phyloP scores from a whole-genome alignment of 2,797 vertebrate genomes.

The Eurystomus glaucurus region DNA sequence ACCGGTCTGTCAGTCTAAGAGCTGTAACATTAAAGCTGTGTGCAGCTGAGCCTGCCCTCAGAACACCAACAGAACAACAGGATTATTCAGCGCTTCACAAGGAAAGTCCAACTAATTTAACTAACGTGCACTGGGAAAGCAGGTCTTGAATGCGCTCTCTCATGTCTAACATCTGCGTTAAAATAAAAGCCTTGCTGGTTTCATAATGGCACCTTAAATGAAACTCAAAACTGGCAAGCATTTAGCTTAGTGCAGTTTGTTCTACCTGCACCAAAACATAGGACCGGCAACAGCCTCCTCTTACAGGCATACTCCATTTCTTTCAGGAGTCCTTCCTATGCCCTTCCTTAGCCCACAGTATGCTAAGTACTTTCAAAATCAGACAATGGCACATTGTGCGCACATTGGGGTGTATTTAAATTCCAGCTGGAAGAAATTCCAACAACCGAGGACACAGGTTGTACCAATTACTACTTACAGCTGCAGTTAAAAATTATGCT shows the following conservation, averaged over 20 bases:
- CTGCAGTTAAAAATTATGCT: constrained; percentile 46
- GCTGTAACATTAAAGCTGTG: neutral
- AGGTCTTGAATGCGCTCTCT: constrained; percentile 38
- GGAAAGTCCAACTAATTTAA: constrained; percentile 25
- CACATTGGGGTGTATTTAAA: constrained; percentile 29
- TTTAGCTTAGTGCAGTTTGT: constrained; percentile 14
- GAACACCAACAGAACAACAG: neutral
- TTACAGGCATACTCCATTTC: neutral
- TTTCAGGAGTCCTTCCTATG: neutral
- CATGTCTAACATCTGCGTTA: neutral
- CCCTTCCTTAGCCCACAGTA: neutral
- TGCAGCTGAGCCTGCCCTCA: neutral
- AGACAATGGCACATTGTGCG: constrained; percentile 45
- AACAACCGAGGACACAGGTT: neutral
- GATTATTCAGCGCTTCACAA: constrained; percentile 20
- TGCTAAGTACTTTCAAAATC: constrained; percentile 1
- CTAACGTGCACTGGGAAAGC: neutral
- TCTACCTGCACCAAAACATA: constrained; percentile 14
- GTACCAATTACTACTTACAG: constrained; percentile 47
- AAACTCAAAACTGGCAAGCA: neutral
- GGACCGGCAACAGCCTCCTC: neutral
- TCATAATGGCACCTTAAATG: constrained; percentile 10
- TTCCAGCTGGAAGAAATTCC: constrained; percentile 39
- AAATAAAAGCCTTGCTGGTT: constrained; percentile 38
- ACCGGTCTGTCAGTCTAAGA: neutral